Conservation (phyloP, 2,797 vertebrate species). For the Lacerta bilineata region DNA sequence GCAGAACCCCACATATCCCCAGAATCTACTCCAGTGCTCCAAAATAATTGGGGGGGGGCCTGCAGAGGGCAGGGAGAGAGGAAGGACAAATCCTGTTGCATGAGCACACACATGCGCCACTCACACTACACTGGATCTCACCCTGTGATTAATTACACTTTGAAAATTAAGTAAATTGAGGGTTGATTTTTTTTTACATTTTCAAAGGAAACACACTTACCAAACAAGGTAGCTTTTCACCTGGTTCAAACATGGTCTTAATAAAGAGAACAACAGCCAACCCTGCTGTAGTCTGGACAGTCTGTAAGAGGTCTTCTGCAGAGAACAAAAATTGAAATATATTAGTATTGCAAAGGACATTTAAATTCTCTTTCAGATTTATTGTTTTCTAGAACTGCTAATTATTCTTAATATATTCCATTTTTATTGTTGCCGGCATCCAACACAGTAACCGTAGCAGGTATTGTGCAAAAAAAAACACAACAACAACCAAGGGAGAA, state of each 20-base stretch:
- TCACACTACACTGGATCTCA: too few species aligned
- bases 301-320: slow-evolving; percentile 89
- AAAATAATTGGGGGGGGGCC: too few species aligned
- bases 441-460: not conserved
- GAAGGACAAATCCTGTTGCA: too few species aligned
- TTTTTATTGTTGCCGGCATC: not conserved
- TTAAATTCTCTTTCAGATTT: not conserved
- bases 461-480: too few species aligned
- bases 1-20: too few species aligned
- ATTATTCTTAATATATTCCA: not conserved
- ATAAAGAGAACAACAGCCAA: slow-evolving; percentile 89
- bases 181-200: not conserved
- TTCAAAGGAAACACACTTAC: slow-evolving; percentile 80
- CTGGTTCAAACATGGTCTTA: slow-evolving; percentile 84
- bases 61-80: too few species aligned
- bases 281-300: slow-evolving; percentile 91
- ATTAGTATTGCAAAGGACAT: slow-evolving; percentile 1
- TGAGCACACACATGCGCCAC: too few species aligned
- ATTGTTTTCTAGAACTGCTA: not conserved
- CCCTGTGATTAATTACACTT: not conserved
- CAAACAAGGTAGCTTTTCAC: slow-evolving; percentile 84
- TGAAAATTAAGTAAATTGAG: not conserved
- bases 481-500: not conserved
- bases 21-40: too few species aligned
- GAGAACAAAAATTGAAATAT: not conserved